phyloP scores from a whole-genome alignment of 2,797 vertebrate species.

The Coreius guichenoti region DNA sequence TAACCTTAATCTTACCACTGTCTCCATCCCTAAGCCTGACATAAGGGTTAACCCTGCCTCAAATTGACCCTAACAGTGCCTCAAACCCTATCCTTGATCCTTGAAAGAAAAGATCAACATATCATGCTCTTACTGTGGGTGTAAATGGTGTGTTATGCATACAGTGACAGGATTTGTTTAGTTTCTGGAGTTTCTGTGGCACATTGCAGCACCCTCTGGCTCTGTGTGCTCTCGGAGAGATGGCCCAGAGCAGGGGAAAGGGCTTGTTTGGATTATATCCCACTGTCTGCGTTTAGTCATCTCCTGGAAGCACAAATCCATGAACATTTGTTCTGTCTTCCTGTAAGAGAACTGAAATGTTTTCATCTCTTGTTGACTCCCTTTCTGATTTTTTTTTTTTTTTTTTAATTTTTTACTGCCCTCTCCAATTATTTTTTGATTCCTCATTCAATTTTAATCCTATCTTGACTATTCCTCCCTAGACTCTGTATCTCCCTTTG shows the following conservation, averaged over 20 bases:
- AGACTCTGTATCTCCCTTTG: background rate
- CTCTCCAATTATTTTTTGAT: slow-evolving; percentile 12
- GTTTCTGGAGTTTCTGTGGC: slow-evolving; percentile 46
- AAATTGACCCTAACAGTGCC: slow-evolving; percentile 14
- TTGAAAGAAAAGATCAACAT: slow-evolving; percentile 11
- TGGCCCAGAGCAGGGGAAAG: slow-evolving; percentile 17
- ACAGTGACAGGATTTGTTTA: slow-evolving; percentile 47
- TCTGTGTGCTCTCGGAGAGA: slow-evolving; percentile 9
- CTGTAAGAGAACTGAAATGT: slow-evolving; percentile 40
- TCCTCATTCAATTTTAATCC: slow-evolving; percentile 14
- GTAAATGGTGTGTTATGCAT: slow-evolving; percentile 6
- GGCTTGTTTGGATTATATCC: slow-evolving; percentile 46
- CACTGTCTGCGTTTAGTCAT: slow-evolving; percentile 52
- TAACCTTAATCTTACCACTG: slow-evolving; percentile 24
- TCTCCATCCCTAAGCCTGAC: background rate
- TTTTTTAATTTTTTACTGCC: too few species aligned
- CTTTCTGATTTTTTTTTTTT: slow-evolving; percentile 4
- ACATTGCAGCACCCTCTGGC: slow-evolving; percentile 40
- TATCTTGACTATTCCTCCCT: background rate
- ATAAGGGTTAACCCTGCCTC: background rate
- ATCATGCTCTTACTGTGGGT: slow-evolving; percentile 14
- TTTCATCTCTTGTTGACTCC: slow-evolving; percentile 31
- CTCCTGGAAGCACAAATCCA: slow-evolving; percentile 37
- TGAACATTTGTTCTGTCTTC: slow-evolving; percentile 45
- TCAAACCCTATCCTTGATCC: background rate